Evolutionary conservation across 1,140 invertebrate species (phyloP), one percentile per base, ranked within the genome.

Genomic region (Pemphigus obesinymphae): DNA sequence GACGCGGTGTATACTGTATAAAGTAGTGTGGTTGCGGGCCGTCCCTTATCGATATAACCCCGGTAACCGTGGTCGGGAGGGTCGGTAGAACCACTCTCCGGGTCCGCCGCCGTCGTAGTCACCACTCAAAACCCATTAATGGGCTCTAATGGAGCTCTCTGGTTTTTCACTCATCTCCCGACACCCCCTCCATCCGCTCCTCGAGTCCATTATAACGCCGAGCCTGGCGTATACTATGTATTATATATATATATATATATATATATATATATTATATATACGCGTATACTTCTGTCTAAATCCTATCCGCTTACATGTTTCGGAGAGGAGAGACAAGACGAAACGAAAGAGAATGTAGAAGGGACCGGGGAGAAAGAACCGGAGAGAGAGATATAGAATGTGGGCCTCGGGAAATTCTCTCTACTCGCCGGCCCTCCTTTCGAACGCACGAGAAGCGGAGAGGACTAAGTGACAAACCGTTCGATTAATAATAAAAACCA

Each of bases 81-180:
- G 26, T 31, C 34, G 53, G 73, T 23, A 37, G 48, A 58, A 76
- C 50, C 73, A 58, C 73, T 76, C 73, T 76, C 48, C n/a, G 45
- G 48, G 73, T 76, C 73, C 31, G 73, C 73, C 45, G 50, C 73
- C 63, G 63, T 7, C 63, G 63, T 40, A 76, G 73, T 76, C 73
- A 78, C 75, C 75, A 78, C 75, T 78, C 75, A 78, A 78, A 78
- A 78, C 55, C 75, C 75, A 78, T 78, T 78, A 78, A 78, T 78
- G 75, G 53, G 75, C 75, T 58, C 75, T 78, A 78, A 78, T 78
- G 75, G 75, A 78, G 75, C 75, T 78, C 75, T 78, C 75, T 78
- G 75, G 75, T 78, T 78, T 78, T 78, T 78, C 75, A 61, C 75
- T 78, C 75, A 43, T 61, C 75, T 78, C 75, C 45, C 50, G 40